phyloP scores from a whole-genome alignment of 1,140 invertebrate genomes.

The Drosophila malerkotliana region DNA sequence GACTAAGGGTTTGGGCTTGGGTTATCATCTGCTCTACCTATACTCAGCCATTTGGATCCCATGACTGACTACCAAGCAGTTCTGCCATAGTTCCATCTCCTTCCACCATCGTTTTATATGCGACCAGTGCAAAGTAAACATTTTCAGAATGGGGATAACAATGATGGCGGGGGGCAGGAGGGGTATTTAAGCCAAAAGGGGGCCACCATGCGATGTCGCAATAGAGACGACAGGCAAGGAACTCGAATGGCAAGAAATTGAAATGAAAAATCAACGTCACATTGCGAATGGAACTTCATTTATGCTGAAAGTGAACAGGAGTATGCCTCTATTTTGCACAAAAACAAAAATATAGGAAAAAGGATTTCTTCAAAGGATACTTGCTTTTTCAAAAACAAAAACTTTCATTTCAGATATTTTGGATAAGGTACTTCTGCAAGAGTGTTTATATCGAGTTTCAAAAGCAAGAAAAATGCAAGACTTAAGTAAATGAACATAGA shows the following conservation, averaged over 20 bases:
- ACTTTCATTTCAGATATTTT: too few relatives aligned
- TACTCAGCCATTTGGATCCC: constrained; percentile 28
- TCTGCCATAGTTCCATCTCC: constrained; percentile 20
- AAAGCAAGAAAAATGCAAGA: too few relatives aligned
- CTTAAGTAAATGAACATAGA: too few relatives aligned
- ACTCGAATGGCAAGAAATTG: constrained; percentile 58
- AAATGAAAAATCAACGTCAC: constrained; percentile 77
- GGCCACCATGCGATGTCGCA: constrained; percentile 11
- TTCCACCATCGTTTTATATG: constrained; percentile 60
- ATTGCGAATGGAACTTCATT: constrained; percentile 46
- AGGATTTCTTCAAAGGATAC: not conserved
- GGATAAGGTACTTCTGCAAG: too few relatives aligned
- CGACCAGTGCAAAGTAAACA: constrained; percentile 73
- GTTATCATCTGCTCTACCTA: constrained; percentile 41
- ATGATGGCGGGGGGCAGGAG: constrained; percentile 4
- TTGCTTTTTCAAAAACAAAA: too few relatives aligned
- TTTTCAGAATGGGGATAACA: constrained; percentile 44
- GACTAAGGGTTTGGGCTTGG: constrained; percentile 9
- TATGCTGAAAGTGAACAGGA: constrained; percentile 15
- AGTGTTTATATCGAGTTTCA: too few relatives aligned
- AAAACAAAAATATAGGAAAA: not conserved
- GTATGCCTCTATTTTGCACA: constrained; percentile 14
- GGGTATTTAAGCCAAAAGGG: not conserved
- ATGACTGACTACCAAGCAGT: constrained; percentile 64
- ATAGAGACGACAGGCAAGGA: constrained; percentile 16